These are phyloP conservation scores for Dasypogon diadema DNA, from an alignment of 2,888 invertebrate species.

Conservation along the genomic window DNA sequence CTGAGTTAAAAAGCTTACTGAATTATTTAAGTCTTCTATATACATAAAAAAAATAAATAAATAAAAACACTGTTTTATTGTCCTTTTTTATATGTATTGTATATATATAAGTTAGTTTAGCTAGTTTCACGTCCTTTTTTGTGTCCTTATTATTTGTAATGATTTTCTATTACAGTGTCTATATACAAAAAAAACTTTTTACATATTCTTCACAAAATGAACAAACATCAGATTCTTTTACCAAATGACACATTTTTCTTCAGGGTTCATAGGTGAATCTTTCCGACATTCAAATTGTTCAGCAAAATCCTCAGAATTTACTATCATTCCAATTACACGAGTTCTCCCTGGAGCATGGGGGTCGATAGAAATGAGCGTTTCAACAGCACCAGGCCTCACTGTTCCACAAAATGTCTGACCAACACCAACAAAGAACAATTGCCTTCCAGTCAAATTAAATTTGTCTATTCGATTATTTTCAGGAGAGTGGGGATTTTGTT, in stretches of 20 bases:
- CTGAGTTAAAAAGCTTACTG: too few species aligned
- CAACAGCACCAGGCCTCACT: not conserved
- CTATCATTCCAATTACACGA: constrained; percentile 7
- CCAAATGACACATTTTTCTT: not conserved
- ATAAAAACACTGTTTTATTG: too few species aligned
- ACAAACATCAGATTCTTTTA: too few species aligned
- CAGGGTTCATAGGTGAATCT: not conserved
- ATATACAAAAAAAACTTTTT: too few species aligned
- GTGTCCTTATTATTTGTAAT: too few species aligned
- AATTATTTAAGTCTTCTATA: too few species aligned
- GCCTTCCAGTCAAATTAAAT: not conserved
- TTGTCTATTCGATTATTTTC: not conserved
- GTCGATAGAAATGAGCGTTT: not conserved
- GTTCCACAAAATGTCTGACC: not conserved
- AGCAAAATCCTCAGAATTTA: constrained; percentile 9
- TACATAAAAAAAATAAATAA: too few species aligned
- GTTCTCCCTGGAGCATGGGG: not conserved
- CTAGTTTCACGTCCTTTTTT: too few species aligned
- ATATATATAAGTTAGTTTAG: too few species aligned
- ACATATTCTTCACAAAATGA: too few species aligned
- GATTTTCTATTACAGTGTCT: too few species aligned
- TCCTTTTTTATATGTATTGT: too few species aligned
- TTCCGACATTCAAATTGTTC: constrained; percentile 1
- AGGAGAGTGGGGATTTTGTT: not conserved
- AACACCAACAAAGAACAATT: constrained; percentile 4